phyloP scores from a whole-genome alignment of 1,140 invertebrate genomes.

The Akabosia matsudoensis region DNA sequence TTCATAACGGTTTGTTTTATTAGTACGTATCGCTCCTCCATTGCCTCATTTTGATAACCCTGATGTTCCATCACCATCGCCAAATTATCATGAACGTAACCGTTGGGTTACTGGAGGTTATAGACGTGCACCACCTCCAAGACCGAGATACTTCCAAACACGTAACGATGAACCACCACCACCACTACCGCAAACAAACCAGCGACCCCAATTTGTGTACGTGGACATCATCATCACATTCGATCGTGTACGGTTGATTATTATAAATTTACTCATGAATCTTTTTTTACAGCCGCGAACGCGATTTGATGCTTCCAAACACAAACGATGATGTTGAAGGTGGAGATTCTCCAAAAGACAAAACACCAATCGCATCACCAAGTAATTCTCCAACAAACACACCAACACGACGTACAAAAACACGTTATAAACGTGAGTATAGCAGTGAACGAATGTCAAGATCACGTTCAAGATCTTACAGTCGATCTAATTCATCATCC shows the following conservation, averaged over 20 bases:
- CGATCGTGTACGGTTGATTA: no score
- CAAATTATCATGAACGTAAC: not conserved
- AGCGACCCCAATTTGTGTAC: not conserved
- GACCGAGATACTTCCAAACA: not conserved
- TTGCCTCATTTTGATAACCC: slow-evolving; percentile 23
- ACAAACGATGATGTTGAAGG: no score
- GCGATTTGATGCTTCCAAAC: not conserved
- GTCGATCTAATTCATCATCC: not conserved
- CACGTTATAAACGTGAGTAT: slow-evolving; percentile 6
- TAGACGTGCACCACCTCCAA: not conserved
- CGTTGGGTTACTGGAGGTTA: not conserved
- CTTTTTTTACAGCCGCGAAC: not conserved
- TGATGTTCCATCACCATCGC: not conserved
- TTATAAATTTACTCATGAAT: not conserved
- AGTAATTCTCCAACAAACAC: not conserved
- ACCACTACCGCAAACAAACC: no score
- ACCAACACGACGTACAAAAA: not conserved
- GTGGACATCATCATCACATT: not conserved
- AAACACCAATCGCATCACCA: not conserved
- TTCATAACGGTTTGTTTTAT: not conserved
- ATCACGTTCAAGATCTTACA: slow-evolving; percentile 53
- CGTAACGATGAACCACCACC: not conserved
- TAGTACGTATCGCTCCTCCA: slow-evolving; percentile 43
- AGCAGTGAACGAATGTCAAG: slow-evolving; percentile 39
- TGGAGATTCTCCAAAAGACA: not conserved